Conservation (phyloP, 2,113 vertebrate species). For the Silurus asotus region DNA sequence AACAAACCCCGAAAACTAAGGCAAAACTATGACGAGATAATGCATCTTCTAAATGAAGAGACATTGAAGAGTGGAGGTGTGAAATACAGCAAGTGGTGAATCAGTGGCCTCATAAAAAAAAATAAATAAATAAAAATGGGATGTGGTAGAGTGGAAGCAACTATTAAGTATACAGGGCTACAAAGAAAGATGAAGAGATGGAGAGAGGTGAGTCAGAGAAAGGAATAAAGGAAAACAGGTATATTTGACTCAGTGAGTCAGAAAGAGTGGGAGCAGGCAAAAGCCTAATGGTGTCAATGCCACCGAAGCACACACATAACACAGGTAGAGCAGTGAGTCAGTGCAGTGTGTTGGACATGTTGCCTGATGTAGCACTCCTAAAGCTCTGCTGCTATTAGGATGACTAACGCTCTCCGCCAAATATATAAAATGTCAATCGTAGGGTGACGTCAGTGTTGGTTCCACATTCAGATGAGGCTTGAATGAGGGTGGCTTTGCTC, state of each 20-base stretch:
- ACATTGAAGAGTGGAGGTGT: conserved; percentile 31
- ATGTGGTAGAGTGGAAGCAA: conserved; percentile 6
- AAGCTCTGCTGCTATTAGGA: conserved; percentile 20
- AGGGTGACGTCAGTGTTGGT: conserved; percentile 1
- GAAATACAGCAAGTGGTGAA: conserved; percentile 34
- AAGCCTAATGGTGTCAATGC: conserved; percentile 37
- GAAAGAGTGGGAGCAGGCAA: conserved; percentile 31
- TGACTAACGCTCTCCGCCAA: conserved; percentile 1
- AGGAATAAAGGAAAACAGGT: neutral
- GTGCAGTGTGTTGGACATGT: conserved; percentile 14
- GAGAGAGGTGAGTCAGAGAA: conserved; percentile 26
- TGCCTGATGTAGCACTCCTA: neutral
- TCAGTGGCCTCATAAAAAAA: conserved; percentile 13
- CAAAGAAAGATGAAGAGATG: conserved; percentile 9
- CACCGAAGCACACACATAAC: conserved; percentile 15
- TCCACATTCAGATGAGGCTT: neutral
- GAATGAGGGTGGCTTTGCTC: neutral
- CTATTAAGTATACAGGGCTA: conserved; percentile 16
- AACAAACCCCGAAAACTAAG: neutral
- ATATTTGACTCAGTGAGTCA: conserved; percentile 40
- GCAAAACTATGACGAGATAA: conserved; percentile 17
- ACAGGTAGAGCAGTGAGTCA: conserved; percentile 41
- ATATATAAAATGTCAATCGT: conserved; percentile 1
- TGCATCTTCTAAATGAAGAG: neutral
- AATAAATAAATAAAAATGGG: neutral